Conservation (phyloP, 2,113 vertebrate species). For the Lichenostomus cassidix region DNA sequence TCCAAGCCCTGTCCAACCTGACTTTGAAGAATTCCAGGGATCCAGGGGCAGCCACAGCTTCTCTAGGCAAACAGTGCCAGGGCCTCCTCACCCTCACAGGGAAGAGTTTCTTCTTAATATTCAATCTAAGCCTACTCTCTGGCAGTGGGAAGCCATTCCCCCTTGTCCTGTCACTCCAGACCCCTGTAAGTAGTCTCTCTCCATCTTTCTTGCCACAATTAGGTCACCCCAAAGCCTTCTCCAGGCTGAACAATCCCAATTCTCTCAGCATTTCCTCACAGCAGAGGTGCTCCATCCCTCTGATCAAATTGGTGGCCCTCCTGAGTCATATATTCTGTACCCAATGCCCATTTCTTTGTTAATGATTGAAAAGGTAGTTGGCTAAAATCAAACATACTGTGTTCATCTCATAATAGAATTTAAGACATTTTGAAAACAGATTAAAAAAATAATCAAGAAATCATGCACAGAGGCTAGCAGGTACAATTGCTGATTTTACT, state of each 20-base stretch:
- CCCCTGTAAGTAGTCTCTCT: not conserved
- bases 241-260: not conserved
- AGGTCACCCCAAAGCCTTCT: not conserved
- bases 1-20: fast-evolving
- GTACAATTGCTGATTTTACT: not conserved
- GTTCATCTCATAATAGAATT: not conserved
- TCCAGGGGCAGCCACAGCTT: not conserved
- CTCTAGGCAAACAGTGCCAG: not conserved
- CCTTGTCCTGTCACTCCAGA: not conserved
- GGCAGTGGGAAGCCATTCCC: not conserved
- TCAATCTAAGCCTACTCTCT: not conserved
- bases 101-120: not conserved
- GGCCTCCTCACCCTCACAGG: not conserved
- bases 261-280: not conserved
- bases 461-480: not conserved
- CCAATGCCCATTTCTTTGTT: not conserved
- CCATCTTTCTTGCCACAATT: not conserved
- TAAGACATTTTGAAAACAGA: not conserved
- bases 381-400: not conserved
- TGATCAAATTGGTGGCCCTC: not conserved
- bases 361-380: not conserved
- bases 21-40: not conserved
- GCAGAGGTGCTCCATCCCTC: not conserved
- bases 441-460: not conserved
- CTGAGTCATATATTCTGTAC: not conserved